Evolutionary conservation across 1,140 invertebrate species (phyloP), one percentile per base, ranked within the genome.

Genomic region (Brachionus plicatilis): DNA sequence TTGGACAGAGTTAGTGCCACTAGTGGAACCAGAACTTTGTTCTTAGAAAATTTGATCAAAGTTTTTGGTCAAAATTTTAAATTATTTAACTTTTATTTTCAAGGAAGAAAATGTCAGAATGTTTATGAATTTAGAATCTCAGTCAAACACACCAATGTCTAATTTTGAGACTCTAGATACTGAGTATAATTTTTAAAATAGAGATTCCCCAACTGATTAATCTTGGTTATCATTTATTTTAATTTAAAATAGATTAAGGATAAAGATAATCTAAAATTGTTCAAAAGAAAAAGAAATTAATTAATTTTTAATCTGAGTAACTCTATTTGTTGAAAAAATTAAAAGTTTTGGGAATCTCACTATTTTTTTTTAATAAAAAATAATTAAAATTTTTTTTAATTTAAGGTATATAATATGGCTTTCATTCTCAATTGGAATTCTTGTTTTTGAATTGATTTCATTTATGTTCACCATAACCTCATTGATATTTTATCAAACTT

Each of bases 321-420:
- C 33, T 7, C 6, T 29, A 29, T 29, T 29, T 29, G 27, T 29
- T 29, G 27, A 29, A 29, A 29, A 29, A 29, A 29, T 29, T 0
- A 29, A 29, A 29, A 29, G 7, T 0, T 37, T 37, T 37, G 33
- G 33, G 33, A 70, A 66, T 12, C 12, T 24, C 5, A 9, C 12
- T 66, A 0, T 27, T 27, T 33, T 1, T 50, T 76, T 2, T 33
- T 33, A 29, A 33, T 75, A 17, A 8, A 27, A 11, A 17, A 33
- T 24, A 8, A 66, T 66, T 66, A 0, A 27, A 11, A 24, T 66
- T 45, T 50, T 11, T 33, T 24, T 78, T 29, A n/a, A 11, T 12
- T n/a, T 29, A 56, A 80, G 76, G 20, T 80, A 65, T 37, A 82
- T 65, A 82, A 65, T 82, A 20, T 82, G 79, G 79, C 53, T 82